phyloP scores from a whole-genome alignment of 2,113 vertebrate species.

The Cebidichthys violaceus region DNA sequence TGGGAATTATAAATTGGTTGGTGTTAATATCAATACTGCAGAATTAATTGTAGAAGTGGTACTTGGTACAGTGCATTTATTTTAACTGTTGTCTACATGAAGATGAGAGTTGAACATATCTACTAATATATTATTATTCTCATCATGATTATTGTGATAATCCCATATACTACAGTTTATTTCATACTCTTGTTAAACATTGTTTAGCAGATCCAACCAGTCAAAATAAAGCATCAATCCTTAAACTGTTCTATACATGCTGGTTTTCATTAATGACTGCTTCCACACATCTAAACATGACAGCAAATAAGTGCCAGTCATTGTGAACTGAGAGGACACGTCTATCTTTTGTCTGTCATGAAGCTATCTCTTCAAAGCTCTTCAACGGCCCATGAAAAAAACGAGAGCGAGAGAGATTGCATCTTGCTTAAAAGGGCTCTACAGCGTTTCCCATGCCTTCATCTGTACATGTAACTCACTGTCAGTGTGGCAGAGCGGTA shows the following conservation, averaged over 20 bases:
- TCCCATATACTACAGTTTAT: not conserved
- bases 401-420: constrained; percentile 18
- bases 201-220: not conserved
- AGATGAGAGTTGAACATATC: not conserved
- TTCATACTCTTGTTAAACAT: constrained; percentile 7
- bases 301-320: constrained; percentile 59
- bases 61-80: not conserved
- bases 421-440: constrained; percentile 40
- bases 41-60: too few species aligned
- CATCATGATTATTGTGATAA: not conserved
- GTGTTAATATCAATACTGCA: too few species aligned
- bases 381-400: constrained; percentile 37
- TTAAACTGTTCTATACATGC: constrained; percentile 2
- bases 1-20: not conserved
- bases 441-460: constrained; percentile 19
- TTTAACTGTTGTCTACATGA: not conserved
- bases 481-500: constrained; percentile 56
- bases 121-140: not conserved
- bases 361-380: constrained; percentile 40
- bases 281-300: constrained; percentile 34
- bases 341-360: constrained; percentile 57
- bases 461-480: constrained; percentile 56
- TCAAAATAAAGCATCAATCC: constrained; percentile 36
- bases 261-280: constrained; percentile 39
- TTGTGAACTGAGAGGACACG: constrained; percentile 41